A percentile compares a stretch with the other conserved stretches of the same genome.
Evolutionary conservation across 2,888 invertebrate genomes (phyloP).

Genomic region (Cerastis rubricosa): DNA sequence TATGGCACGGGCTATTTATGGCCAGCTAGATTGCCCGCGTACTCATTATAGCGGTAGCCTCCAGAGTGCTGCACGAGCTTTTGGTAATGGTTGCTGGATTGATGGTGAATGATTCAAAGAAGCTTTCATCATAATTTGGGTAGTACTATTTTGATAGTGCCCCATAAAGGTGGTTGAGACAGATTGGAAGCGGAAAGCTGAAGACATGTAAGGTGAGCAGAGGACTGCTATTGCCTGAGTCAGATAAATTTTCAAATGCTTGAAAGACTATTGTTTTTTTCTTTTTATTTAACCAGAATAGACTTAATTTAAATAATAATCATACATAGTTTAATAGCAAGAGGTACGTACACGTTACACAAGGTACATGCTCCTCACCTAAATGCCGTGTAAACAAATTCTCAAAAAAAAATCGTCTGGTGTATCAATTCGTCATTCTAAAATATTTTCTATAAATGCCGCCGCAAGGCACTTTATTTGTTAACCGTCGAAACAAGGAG

Average conservation of each 20-base stretch:
- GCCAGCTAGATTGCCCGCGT: slow-evolving; percentile 17
- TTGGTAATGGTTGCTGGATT: neutral
- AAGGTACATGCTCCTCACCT: neutral
- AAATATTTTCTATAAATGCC: neutral
- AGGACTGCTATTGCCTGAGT: neutral
- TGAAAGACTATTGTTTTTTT: neutral
- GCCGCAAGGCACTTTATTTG: slow-evolving; percentile 28
- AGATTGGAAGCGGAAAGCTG: neutral
- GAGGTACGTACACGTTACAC: neutral
- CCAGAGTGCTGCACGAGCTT: neutral
- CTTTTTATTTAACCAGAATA: neutral
- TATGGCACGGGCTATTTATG: slow-evolving; percentile 1
- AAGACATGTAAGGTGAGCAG: neutral
- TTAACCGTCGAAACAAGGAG: neutral
- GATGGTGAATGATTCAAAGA: neutral
- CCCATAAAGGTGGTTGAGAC: neutral
- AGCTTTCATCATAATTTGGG: neutral
- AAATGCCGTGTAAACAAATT: neutral
- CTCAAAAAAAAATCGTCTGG: neutral
- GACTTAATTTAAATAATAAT: neutral
- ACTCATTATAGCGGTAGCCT: slow-evolving; percentile 17
- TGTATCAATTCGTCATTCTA: slow-evolving; percentile 12
- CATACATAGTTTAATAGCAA: neutral
- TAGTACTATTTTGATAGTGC: neutral
- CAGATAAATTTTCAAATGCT: neutral